Evolutionary conservation across 2,797 vertebrate genomes (phyloP), one percentile per base, ranked within the genome.

Genomic region (Acipenser oxyrinchus): DNA sequence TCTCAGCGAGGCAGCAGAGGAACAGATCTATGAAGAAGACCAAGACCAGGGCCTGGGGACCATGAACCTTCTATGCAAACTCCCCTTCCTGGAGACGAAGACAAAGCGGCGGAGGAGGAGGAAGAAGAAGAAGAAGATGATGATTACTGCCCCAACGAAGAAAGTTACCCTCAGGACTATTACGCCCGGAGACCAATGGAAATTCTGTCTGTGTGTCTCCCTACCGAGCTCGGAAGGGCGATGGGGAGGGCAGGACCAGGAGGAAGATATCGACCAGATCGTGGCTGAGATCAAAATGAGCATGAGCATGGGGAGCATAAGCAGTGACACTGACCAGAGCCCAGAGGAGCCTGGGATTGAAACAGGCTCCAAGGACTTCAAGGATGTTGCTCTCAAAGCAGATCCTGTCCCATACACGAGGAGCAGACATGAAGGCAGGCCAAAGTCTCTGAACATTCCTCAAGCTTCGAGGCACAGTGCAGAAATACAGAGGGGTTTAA

Each of bases 281-380:
- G 89, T 87, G 65, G 88, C 91, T 1, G 92, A 89, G 76, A 87
- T 92, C 70, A 95, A 94, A 87, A 93, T 89, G 84, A 90, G 90
- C 69, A 73, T 87, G 76, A 90, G 86, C 68, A 86, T 85, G 83
- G 88, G 83, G 84, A 90, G 90, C 69, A 73, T 87, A 76, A 90
- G 86, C 68, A 93, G 85, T 49, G 80, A 84, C 3, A 68, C 81
- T 0, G 92, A 95, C 71, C 90, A 87, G 81, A 90, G 89, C 72
- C 89, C 90, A 1, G 93, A 94, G 80, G 83, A 81, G 6, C 51
- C 3, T 8, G 65, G 0, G 0, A 49, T 1, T 11, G 76, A 84
- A 75, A 78, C 69, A 0, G 66, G 76, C 53, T 72, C 78, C 1
- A 89, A 81, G 74, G 89, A 90, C 66, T 76, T 81, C 75, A 85